Evolutionary conservation across 2,113 vertebrate genomes (phyloP), one percentile per base, ranked within the genome.

Genomic region (Terrapene triunguis): DNA sequence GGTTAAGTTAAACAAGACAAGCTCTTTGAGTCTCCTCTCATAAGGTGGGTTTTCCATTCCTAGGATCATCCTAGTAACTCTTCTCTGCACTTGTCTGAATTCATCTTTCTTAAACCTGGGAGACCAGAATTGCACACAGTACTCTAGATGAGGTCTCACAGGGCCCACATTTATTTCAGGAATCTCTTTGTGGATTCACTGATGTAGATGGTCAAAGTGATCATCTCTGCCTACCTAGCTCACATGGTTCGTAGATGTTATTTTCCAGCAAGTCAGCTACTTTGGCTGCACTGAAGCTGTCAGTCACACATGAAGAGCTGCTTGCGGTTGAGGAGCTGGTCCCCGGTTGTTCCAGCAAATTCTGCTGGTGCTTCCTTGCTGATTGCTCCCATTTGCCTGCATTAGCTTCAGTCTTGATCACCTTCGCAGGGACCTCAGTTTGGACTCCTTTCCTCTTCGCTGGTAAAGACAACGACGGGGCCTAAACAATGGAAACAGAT

Each of bases 311-410:
- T 12, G 3, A 24, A 44, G 74, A 76, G 38, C 42, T 44, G 42
- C 24, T 76, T 14, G 38, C 42, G 47, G 24, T 42, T 1, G 1
- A 38, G 38, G 3, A 47, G 50, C 87, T 55, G 42, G 87, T 80
- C 27, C 84, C 76, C 32, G 81, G 65, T 27, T 88, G 13, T 13
- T 72, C 62, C 0, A 1, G 53, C 29, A 35, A 38, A 25, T 10
- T 5, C 13, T 17, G 48, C 19, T 84, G 14, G 11, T 38, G 21
- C 25, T 48, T 9, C 16, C 32, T 0, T 1, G 38, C 8, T 6
- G 13, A 8, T 47, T 35, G 51, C 35, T 27, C 13, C 12, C 14
- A 0, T 72, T 59, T 24, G 14, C 4, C 0, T 0, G 72, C 8
- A 0, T 35, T 17, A 2, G 29, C 7, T 53, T 94, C 84, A 13